A percentile compares a stretch with the other conserved stretches of the same genome.
phyloP scores from a whole-genome alignment of 2,888 invertebrate genomes.

The Luperina testacea region DNA sequence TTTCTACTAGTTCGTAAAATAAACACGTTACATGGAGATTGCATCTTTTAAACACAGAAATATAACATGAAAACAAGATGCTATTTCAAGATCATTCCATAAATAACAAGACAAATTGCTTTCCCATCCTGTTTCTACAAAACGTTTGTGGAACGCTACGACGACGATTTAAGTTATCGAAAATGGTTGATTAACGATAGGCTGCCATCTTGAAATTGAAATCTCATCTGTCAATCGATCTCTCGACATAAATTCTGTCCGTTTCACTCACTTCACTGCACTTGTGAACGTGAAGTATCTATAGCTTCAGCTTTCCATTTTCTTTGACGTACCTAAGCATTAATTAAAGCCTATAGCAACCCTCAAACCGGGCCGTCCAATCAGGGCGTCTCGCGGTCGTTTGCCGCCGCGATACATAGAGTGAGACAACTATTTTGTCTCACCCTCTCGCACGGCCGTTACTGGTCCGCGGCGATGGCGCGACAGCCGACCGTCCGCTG shows the following conservation, averaged over 20 bases:
- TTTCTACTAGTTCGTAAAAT: conserved; percentile 40
- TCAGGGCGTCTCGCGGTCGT: too few species aligned
- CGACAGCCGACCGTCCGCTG: too few species aligned
- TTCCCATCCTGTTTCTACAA: conserved; percentile 46
- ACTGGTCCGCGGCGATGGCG: too few species aligned
- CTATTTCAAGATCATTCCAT: conserved; percentile 52
- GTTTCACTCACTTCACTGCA: conserved; percentile 53
- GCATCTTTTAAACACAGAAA: conserved; percentile 34
- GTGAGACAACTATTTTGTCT: too few species aligned
- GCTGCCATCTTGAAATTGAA: conserved; percentile 53
- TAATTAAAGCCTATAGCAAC: conserved; percentile 43
- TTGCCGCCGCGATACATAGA: too few species aligned
- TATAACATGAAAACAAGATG: conserved; percentile 44
- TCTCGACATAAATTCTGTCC: conserved; percentile 48
- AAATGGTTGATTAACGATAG: conserved; percentile 39
- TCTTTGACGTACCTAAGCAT: conserved; percentile 36
- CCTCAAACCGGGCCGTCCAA: too few species aligned
- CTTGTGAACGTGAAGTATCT: conserved; percentile 34
- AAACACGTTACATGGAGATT: conserved; percentile 40
- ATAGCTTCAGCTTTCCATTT: conserved; percentile 55
- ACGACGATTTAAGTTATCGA: conserved; percentile 27
- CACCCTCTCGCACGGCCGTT: too few species aligned
- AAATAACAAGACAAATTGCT: conserved; percentile 41
- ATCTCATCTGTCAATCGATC: conserved; percentile 51
- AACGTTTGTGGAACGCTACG: conserved; percentile 37